A percentile compares a stretch with the other conserved stretches of the same genome.
Conservation (phyloP, 2,113 vertebrate species). For the Anseranas semipalmata region DNA sequence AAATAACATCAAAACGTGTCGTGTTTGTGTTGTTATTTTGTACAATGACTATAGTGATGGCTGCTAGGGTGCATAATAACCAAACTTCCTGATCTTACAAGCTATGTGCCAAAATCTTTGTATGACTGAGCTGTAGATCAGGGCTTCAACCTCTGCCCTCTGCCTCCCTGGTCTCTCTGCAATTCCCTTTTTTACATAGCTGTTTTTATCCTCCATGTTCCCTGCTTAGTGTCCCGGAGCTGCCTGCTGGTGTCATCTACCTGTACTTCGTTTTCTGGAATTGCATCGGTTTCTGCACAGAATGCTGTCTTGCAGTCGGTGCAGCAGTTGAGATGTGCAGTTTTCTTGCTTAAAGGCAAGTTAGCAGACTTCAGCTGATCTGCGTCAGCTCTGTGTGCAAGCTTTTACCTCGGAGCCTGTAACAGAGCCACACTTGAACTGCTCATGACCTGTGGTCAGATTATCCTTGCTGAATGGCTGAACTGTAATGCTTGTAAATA, state of each 20-base stretch:
- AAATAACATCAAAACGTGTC: not conserved
- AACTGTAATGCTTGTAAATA: not conserved
- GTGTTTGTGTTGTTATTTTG: not conserved
- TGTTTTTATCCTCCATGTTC: not conserved
- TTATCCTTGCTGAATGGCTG: not conserved
- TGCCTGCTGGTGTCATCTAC: not conserved
- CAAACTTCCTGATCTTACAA: not conserved
- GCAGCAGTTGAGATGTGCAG: rapidly evolving
- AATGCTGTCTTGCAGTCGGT: rapidly evolving
- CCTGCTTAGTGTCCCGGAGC: not conserved
- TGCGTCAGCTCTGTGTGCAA: not conserved
- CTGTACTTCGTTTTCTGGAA: not conserved
- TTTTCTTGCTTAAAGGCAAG: not conserved
- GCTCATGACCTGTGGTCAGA: not conserved
- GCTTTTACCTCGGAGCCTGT: not conserved
- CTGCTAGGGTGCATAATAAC: not conserved
- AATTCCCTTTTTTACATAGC: not conserved
- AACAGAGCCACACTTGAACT: not conserved
- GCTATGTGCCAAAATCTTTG: not conserved
- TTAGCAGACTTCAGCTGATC: not conserved
- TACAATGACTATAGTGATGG: not conserved
- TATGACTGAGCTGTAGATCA: not conserved
- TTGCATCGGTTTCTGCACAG: not conserved
- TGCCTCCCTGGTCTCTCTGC: not conserved
- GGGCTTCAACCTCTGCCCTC: not conserved